These are phyloP conservation scores for Megalopta genalis DNA, from an alignment of 1,140 invertebrate species.

Conservation along the genomic window DNA sequence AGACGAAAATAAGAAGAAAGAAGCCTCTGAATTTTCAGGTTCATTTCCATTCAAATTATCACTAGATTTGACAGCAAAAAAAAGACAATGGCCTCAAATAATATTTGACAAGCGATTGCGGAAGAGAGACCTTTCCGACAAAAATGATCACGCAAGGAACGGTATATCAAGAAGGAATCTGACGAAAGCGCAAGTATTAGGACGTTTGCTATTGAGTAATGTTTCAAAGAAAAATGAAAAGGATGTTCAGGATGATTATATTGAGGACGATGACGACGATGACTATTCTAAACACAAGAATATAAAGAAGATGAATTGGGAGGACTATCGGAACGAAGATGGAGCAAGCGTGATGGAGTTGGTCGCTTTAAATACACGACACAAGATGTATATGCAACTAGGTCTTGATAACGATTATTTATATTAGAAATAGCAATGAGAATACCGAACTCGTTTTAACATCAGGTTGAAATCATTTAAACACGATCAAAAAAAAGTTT, in stretches of 20 bases:
- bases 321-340: not conserved
- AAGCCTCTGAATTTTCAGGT: no score
- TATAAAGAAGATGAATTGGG: constrained; percentile 10
- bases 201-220: constrained; percentile 4
- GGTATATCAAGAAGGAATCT: not conserved
- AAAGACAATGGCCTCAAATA: not conserved
- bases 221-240: not conserved
- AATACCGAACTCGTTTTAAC: no score
- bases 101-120: not conserved
- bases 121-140: not conserved
- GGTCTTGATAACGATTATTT: not conserved
- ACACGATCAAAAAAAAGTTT: no score
- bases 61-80: no score
- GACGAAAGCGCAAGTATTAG: not conserved
- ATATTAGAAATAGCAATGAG: not conserved
- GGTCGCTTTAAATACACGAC: constrained; percentile 18
- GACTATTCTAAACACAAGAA: not conserved
- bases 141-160: not conserved
- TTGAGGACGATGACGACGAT: constrained; percentile 3
- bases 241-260: constrained; percentile 3
- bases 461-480: no score
- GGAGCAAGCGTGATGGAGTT: constrained; percentile 32
- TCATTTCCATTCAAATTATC: not conserved
- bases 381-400: not conserved
- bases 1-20: not conserved